Conservation (phyloP, 2,797 vertebrate species). For the Sitta carolinensis region DNA sequence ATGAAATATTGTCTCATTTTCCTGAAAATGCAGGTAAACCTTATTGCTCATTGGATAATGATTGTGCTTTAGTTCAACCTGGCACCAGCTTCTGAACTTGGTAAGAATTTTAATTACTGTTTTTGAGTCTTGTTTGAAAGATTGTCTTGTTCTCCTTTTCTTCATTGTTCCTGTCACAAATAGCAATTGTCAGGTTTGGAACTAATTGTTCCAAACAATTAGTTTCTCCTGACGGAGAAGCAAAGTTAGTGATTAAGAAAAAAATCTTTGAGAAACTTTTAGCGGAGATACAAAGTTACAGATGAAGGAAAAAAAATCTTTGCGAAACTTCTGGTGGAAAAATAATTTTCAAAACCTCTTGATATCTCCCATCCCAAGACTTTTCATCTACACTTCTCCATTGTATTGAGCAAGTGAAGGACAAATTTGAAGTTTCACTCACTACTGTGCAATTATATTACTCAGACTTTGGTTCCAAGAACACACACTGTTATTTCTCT, state of each 20-base stretch:
- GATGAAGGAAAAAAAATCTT: not conserved
- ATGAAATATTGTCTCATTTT: not conserved
- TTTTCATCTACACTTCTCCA: not conserved
- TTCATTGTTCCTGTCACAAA: not conserved
- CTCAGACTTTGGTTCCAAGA: not conserved
- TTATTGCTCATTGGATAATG: not conserved
- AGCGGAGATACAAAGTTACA: not conserved
- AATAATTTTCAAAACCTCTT: not conserved
- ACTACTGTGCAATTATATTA: not conserved
- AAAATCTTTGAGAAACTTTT: not conserved
- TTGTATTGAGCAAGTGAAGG: not conserved
- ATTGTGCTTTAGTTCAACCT: not conserved
- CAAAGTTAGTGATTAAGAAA: not conserved
- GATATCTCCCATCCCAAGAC: not conserved
- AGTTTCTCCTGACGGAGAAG: not conserved
- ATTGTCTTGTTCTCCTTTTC: not conserved
- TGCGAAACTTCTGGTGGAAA: not conserved
- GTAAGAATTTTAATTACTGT: not conserved
- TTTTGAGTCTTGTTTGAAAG: not conserved
- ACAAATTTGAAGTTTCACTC: not conserved
- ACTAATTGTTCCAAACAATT: not conserved
- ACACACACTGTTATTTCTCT: not conserved
- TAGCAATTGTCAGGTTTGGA: not conserved
- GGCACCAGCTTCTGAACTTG: not conserved
- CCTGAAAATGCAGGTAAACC: not conserved